These are phyloP conservation scores for Sceloporus undulatus DNA, from an alignment of 2,113 vertebrate species.

Conservation along the genomic window DNA sequence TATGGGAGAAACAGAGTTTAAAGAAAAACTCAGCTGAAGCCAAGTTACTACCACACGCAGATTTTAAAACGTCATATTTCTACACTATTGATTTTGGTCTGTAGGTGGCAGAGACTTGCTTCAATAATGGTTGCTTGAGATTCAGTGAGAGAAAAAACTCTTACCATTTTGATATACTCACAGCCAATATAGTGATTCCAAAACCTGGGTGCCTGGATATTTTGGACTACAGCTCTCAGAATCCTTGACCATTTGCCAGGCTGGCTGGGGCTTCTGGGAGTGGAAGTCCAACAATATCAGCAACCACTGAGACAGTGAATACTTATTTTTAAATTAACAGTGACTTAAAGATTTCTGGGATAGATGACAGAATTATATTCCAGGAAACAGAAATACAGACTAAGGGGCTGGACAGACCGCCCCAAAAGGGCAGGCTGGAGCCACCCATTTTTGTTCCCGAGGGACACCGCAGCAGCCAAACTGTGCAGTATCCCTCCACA, in stretches of 20 bases:
- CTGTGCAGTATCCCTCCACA: too few relatives aligned
- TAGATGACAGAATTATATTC: neutral
- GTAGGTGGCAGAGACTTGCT: conserved; percentile 14
- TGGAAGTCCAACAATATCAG: neutral
- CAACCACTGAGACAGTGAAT: neutral
- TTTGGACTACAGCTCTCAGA: neutral
- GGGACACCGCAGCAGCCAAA: too few relatives aligned
- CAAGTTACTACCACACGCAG: neutral
- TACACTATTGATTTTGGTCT: conserved; percentile 11
- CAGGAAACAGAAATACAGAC: neutral
- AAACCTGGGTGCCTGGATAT: neutral
- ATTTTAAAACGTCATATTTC: neutral
- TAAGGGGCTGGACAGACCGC: too few relatives aligned
- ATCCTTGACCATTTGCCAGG: neutral
- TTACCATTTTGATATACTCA: conserved; percentile 19
- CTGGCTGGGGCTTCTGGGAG: neutral
- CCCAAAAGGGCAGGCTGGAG: too few relatives aligned
- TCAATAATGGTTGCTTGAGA: neutral
- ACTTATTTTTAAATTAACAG: neutral
- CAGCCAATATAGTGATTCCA: neutral
- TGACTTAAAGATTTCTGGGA: conserved; percentile 12
- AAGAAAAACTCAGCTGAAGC: neutral
- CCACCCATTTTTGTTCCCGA: too few relatives aligned
- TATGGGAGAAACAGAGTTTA: neutral
- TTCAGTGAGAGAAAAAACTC: neutral